Evolutionary conservation across 2,888 invertebrate genomes (phyloP).

Genomic region (Timema podura): DNA sequence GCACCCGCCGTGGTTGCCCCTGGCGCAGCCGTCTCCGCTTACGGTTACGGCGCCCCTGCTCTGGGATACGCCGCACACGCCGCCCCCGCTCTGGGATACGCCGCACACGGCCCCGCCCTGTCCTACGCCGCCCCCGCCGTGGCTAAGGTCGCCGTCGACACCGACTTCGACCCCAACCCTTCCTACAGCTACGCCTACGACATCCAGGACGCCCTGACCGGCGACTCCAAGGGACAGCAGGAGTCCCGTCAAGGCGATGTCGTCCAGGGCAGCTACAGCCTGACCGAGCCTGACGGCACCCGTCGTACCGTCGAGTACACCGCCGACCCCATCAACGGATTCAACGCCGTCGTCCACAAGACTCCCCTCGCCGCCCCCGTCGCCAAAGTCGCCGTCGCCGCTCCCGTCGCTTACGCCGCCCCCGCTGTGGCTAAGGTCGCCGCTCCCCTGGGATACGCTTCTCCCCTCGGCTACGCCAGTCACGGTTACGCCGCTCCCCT

Average conservation of each 20-base stretch:
- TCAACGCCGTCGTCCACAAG: slow-evolving; percentile 33
- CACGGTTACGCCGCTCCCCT: slow-evolving; percentile 20
- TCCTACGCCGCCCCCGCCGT: slow-evolving; percentile 27
- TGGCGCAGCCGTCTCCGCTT: slow-evolving; percentile 19
- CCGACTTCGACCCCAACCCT: slow-evolving; percentile 31
- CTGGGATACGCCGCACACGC: slow-evolving; percentile 23
- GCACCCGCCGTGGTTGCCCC: slow-evolving; percentile 28
- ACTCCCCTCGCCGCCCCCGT: slow-evolving; percentile 31
- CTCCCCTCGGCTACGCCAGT: slow-evolving; percentile 24
- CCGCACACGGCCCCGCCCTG: slow-evolving; percentile 21
- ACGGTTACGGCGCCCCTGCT: slow-evolving; percentile 22
- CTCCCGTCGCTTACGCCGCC: slow-evolving; percentile 27
- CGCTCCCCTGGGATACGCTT: slow-evolving; percentile 27
- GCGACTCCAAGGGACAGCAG: slow-evolving; percentile 32
- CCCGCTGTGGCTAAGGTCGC: slow-evolving; percentile 24
- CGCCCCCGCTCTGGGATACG: slow-evolving; percentile 21
- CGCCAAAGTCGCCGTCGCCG: slow-evolving; percentile 31
- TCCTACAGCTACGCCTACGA: slow-evolving; percentile 32
- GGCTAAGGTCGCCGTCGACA: slow-evolving; percentile 29
- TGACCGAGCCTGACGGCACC: slow-evolving; percentile 33
- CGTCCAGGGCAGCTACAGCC: slow-evolving; percentile 32
- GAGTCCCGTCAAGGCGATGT: slow-evolving; percentile 32
- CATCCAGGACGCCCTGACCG: slow-evolving; percentile 32
- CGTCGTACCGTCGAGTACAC: slow-evolving; percentile 32
- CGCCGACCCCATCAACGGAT: slow-evolving; percentile 33